Evolutionary conservation across 2,113 vertebrate genomes (phyloP).

Genomic region (Suncus etruscus): DNA sequence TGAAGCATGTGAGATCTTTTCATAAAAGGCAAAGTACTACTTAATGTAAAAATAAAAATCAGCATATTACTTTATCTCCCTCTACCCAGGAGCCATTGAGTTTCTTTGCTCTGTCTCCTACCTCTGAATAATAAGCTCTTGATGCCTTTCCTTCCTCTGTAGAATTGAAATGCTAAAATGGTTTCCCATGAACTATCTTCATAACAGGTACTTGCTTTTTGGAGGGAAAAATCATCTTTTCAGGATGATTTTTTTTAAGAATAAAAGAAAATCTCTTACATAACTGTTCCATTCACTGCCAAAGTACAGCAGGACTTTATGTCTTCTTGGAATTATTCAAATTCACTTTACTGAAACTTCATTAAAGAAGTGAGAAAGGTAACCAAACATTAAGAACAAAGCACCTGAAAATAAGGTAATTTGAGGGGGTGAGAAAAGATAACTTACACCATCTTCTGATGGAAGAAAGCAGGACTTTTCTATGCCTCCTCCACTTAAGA

Average conservation of each 20-base stretch:
- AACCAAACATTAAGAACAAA: constrained; percentile 21
- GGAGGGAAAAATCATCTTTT: not conserved
- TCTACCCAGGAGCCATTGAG: not conserved
- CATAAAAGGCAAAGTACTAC: constrained; percentile 40
- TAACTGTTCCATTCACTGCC: constrained; percentile 4
- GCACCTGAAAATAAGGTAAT: constrained; percentile 38
- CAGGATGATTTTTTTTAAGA: constrained; percentile 14
- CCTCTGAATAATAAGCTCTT: constrained; percentile 38
- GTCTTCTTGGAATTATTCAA: constrained; percentile 29
- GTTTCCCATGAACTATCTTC: constrained; percentile 49
- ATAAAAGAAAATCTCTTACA: constrained; percentile 52
- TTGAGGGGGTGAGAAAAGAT: not conserved
- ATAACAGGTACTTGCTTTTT: constrained; percentile 13
- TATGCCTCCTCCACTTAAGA: not conserved
- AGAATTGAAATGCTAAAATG: constrained; percentile 49
- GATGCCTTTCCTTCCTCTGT: not conserved
- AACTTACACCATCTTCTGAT: not conserved
- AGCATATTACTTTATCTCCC: not conserved
- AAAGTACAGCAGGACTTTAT: constrained; percentile 32
- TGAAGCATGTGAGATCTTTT: constrained; percentile 32
- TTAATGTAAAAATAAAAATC: not conserved
- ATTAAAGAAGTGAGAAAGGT: constrained; percentile 38
- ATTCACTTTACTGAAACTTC: not conserved
- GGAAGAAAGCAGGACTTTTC: constrained; percentile 14
- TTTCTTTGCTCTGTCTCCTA: constrained; percentile 55